Base-by-base conservation (phyloP, 1,140 invertebrate genomes). In the Megalonaias nervosa region DNA sequence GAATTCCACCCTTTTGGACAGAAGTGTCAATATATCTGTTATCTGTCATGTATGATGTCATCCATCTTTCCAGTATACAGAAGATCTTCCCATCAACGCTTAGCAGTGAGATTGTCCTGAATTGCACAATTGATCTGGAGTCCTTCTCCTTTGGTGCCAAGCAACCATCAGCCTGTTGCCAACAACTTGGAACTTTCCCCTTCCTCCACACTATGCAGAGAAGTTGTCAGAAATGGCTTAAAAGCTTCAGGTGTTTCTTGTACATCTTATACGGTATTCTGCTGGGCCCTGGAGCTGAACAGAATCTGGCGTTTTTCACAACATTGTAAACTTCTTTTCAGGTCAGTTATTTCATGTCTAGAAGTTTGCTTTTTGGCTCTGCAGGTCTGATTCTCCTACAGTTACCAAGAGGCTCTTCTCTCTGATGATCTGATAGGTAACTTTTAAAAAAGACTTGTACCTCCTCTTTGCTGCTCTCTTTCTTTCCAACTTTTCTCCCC, bases 1-100 rank as follows among this genome's bases (percentile, higher is more conserved):
- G 71, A 38, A 76, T 48, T 48, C 67, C 38, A 48, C 72, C 66
- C 56, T 79, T 79, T 58, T 79, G 73, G 14, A 79, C 71, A 56
- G 71, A 59, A 59, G 71, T 74, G 65, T 74, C 60, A 6, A 74
- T 74, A 61, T 74, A 79, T 21, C 57, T 71, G 26, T 26, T 74
- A 79, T 21, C 57, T 71, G 26, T 26, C 26, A 26, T 26, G 26
- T 26, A 26, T 1, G 26, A 1, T 26, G 26, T 26, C 26, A 26
- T 26, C 31, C 69, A 2, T 17, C 48, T 74, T n/a, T 61, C 61
- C 56, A 65, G 71, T 4, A 74, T 56, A 19, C 60, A 65, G 19
- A 26, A 66, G 17, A 66, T 48, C 19, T 74, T 74, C 6, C 71
- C 2, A 38, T 65, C 64, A 65, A 74, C 16, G 48, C 56, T 65